Conservation (phyloP, 2,888 invertebrate genomes). For the Ctena decussata region DNA sequence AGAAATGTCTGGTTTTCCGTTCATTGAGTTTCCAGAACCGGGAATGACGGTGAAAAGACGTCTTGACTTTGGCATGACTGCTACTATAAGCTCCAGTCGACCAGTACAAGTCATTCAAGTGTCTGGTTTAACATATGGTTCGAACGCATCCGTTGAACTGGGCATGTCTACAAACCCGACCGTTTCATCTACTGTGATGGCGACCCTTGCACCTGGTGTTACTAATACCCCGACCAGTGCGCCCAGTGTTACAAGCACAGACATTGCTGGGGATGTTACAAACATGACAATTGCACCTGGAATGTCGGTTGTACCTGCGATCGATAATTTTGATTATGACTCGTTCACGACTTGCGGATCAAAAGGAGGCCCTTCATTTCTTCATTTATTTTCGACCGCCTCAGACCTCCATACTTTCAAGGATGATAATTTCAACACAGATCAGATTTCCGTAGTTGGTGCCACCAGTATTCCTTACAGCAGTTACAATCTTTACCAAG, state of each 20-base stretch:
- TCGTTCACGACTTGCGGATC: background rate
- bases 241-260: too few relatives aligned
- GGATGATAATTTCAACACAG: background rate
- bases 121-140: constrained; percentile 28
- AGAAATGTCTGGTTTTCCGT: constrained; percentile 38
- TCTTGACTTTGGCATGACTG: background rate
- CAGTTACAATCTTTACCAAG: background rate
- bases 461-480: background rate
- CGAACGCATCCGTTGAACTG: too few relatives aligned
- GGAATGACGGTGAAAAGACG: constrained; percentile 38
- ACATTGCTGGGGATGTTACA: background rate
- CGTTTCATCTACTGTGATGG: too few relatives aligned
- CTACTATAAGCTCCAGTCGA: constrained; percentile 18
- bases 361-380: too few relatives aligned
- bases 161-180: too few relatives aligned
- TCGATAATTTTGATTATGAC: constrained; percentile 11
- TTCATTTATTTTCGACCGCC: too few relatives aligned
- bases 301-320: constrained; percentile 46
- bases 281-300: background rate
- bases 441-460: background rate
- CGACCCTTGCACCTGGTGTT: too few relatives aligned
- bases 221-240: too few relatives aligned
- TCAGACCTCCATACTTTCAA: too few relatives aligned
- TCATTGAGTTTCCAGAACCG: background rate
- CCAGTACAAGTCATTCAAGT: constrained; percentile 42